Percentiles rank a stretch among this genome's conserved stretches.
Evolutionary conservation across 2,888 invertebrate species (phyloP).

Genomic region (Mycalesis mineus): DNA sequence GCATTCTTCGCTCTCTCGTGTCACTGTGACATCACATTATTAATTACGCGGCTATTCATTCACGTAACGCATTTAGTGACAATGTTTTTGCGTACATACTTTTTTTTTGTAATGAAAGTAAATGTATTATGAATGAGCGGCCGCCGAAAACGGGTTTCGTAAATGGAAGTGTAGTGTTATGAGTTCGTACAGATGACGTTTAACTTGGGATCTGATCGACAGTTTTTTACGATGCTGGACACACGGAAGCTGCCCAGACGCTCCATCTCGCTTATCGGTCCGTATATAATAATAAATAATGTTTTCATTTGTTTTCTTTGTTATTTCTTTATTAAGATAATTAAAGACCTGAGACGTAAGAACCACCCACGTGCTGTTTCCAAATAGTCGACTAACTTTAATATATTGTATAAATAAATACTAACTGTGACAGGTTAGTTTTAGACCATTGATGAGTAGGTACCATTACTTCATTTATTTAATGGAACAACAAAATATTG

Average conservation of each 20-base stretch:
- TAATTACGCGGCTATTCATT: conserved; percentile 44
- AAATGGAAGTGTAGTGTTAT: conserved; percentile 68
- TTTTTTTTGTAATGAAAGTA: conserved; percentile 58
- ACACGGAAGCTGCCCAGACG: conserved; percentile 66
- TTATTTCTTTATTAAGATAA: background rate
- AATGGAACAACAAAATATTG: no score
- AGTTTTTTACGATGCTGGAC: conserved; percentile 63
- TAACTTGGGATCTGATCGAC: conserved; percentile 45
- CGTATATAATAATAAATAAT: conserved; percentile 36
- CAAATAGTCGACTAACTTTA: no score
- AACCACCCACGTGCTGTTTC: background rate
- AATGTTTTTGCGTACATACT: conserved; percentile 44
- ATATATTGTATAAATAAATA: no score
- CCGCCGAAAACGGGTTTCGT: conserved; percentile 58
- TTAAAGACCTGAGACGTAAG: no score
- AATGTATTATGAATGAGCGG: conserved; percentile 59
- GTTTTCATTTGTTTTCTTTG: conserved; percentile 12
- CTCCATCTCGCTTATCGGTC: conserved; percentile 67
- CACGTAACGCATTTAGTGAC: conserved; percentile 43
- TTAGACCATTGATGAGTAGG: no score
- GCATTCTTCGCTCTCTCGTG: conserved; percentile 62
- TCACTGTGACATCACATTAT: conserved; percentile 32
- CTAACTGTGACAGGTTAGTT: no score
- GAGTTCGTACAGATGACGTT: conserved; percentile 57
- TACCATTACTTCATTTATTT: no score